These are phyloP conservation scores for Mycteria americana DNA, from an alignment of 2,797 vertebrate genomes.

Conservation along the genomic window DNA sequence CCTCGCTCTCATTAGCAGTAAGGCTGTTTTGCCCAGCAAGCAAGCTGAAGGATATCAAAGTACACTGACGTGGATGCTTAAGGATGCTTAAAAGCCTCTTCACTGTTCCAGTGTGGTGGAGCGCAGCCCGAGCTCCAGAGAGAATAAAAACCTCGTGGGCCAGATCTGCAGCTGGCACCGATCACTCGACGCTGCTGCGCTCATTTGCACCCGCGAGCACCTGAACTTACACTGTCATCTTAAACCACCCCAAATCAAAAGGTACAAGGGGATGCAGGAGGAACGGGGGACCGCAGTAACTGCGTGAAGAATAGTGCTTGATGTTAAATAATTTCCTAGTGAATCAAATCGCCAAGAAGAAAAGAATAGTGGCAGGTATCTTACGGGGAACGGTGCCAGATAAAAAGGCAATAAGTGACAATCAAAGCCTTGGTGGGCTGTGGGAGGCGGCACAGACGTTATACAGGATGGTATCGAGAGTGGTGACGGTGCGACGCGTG, in stretches of 20 bases:
- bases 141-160: background rate
- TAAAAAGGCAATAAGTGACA: background rate
- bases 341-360: background rate
- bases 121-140: background rate
- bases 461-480: too few species aligned
- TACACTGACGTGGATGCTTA: rapidly evolving
- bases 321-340: background rate
- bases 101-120: background rate
- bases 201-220: rapidly evolving
- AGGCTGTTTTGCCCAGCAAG: background rate
- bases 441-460: too few species aligned
- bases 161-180: background rate
- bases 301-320: background rate
- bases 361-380: background rate
- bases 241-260: background rate
- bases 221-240: rapidly evolving
- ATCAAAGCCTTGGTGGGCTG: background rate
- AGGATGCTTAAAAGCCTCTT: background rate
- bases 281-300: rapidly evolving
- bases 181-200: rapidly evolving
- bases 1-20: background rate
- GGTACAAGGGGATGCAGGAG: background rate
- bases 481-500: rapidly evolving
- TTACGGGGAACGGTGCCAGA: background rate
- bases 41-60: background rate